These are phyloP conservation scores for Tricholaema leucomelas DNA, from an alignment of 2,113 vertebrate species.

Conservation along the genomic window DNA sequence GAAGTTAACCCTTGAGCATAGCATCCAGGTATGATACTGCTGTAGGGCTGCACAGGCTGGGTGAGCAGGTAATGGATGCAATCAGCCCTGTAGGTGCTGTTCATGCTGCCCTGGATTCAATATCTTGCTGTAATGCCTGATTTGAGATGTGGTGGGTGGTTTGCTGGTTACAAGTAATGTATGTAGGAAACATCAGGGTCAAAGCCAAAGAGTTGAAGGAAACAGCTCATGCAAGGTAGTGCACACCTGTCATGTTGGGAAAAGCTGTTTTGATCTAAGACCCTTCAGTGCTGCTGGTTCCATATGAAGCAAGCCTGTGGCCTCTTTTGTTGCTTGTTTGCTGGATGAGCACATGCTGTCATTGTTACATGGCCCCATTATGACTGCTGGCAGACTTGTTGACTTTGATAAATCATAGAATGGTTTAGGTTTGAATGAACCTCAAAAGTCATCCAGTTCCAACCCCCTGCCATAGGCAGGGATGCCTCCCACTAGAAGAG, in stretches of 20 bases:
- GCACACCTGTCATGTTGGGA: neutral
- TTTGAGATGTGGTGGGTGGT: neutral
- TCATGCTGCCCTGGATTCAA: neutral
- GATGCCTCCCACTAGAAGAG: no score
- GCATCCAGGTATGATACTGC: neutral
- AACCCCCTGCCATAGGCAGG: no score
- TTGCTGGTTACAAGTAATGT: neutral
- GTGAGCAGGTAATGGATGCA: neutral
- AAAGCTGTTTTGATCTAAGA: neutral
- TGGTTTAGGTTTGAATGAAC: no score
- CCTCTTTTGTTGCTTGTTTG: neutral
- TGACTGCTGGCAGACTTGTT: neutral
- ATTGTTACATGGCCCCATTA: neutral
- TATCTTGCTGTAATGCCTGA: neutral
- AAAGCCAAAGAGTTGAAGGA: neutral
- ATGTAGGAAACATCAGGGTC: neutral
- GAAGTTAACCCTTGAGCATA: neutral
- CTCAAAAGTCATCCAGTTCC: no score
- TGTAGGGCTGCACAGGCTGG: neutral
- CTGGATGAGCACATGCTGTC: neutral
- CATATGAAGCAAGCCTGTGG: neutral
- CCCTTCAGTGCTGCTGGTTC: neutral
- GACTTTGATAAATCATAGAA: neutral
- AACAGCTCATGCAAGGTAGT: neutral
- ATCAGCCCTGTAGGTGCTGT: accelerated